phyloP scores from a whole-genome alignment of 2,113 vertebrate species.

The Sebastes schlegelii region DNA sequence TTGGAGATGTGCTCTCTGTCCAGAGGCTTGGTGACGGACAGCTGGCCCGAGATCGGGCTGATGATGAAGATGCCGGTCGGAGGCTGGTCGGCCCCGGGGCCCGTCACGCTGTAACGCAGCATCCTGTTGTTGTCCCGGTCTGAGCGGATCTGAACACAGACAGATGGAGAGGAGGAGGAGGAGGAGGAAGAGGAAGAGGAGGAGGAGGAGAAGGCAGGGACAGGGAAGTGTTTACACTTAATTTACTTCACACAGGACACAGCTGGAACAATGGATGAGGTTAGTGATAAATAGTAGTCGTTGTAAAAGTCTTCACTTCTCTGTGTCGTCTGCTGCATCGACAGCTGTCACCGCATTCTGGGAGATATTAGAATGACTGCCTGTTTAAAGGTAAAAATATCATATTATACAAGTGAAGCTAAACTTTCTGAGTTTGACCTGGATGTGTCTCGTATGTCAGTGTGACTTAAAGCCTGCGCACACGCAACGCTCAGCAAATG shows the following conservation, averaged over 20 bases:
- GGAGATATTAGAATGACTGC: not conserved
- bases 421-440: slow-evolving; percentile 43
- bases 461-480: slow-evolving; percentile 18
- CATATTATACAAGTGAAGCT: slow-evolving; percentile 12
- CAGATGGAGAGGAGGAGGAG: not conserved
- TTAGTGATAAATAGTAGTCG: not conserved
- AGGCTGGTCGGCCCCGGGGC: slow-evolving; percentile 96
- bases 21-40: slow-evolving; percentile 96
- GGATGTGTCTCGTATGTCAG: slow-evolving; percentile 56
- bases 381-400: slow-evolving; percentile 23
- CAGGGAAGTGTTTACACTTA: not conserved
- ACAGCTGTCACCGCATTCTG: slow-evolving; percentile 18
- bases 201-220: too few relatives aligned
- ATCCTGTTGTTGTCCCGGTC: slow-evolving; percentile 95
- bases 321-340: not conserved
- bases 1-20: slow-evolving; percentile 96
- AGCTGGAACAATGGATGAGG: not conserved
- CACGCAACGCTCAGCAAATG: slow-evolving; percentile 24
- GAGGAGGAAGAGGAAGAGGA: too few relatives aligned
- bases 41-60: slow-evolving; percentile 94
- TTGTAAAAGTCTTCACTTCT: not conserved
- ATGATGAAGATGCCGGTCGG: slow-evolving; percentile 98
- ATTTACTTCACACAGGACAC: not conserved
- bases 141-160: slow-evolving; percentile 88
- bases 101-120: slow-evolving; percentile 95